Evolutionary conservation across 2,113 vertebrate genomes (phyloP).

Genomic region (Macrotis lagotis): DNA sequence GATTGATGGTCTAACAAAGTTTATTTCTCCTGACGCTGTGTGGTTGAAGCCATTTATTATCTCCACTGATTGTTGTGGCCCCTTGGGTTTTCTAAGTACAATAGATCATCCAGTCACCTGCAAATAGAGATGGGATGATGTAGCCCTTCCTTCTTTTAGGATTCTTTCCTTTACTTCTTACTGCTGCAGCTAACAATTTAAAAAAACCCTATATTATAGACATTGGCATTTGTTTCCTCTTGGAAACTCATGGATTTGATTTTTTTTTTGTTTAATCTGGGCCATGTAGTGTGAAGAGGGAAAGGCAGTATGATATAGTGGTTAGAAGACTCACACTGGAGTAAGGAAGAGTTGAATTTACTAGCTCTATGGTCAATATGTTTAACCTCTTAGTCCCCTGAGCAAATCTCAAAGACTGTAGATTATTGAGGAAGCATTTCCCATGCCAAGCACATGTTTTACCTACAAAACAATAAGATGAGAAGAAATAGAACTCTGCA

Average conservation of each 20-base stretch:
- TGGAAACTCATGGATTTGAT: neutral
- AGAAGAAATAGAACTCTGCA: neutral
- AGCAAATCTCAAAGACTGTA: neutral
- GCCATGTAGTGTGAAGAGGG: neutral
- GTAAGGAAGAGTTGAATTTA: neutral
- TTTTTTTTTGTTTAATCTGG: neutral
- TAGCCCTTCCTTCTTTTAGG: neutral
- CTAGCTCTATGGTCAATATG: neutral
- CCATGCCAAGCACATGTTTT: neutral
- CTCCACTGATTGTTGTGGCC: neutral
- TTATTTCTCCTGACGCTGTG: neutral
- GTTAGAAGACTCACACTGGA: neutral
- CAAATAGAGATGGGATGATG: neutral
- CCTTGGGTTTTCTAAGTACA: neutral
- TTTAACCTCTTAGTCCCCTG: neutral
- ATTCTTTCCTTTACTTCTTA: neutral
- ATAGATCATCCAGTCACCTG: neutral
- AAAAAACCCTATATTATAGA: neutral
- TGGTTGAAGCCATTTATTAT: neutral
- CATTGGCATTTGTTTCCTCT: neutral
- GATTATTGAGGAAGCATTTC: neutral
- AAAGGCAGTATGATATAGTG: neutral
- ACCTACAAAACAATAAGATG: neutral
- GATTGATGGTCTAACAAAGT: neutral
- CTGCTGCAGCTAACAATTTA: neutral